Base-by-base conservation (phyloP, 2,797 vertebrate species). In the Garrulus glandarius region DNA sequence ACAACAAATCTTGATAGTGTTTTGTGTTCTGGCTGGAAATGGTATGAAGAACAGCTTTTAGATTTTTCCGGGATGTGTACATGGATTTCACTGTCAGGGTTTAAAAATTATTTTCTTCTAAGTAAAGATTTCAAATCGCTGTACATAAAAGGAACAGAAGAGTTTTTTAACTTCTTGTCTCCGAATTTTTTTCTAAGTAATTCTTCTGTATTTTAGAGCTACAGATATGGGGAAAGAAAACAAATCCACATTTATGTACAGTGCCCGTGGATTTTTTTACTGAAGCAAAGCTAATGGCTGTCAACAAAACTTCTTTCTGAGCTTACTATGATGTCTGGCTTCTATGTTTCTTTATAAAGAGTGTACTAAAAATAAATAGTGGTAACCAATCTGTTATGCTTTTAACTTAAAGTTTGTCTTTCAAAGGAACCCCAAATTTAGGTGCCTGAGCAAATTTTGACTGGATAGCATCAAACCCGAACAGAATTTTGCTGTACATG, bases 1-100 rank as follows among this genome's bases (percentile, higher is more conserved):
- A 44, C 53, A 92, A 83, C 95, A 96, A 60, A 95, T 93, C 93
- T 88, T 46, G 29, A 32, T 78, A 63, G 57, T 17, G 15, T 41
- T 79, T 55, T 81, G 67, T 14, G 5, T 87, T 90, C 72, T 86
- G 70, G 7, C 74, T 82, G 59, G 67, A 77, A 80, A 23, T 50
- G 41, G n/a, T 67, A 67, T 34, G 84, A 93, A 80, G 69, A 90
- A 39, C 15, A 46, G 44, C 67, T 82, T 94, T 76, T 36, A 19
- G 68, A n/a, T 49, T 49, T 63, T 69, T 41, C 57, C 0, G 0
- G 34, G 34, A 30, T 59, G 18, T 37, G 41, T 49, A 44, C 7
- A 0, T 61, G 27, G 32, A 69, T 91, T 88, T 91, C 20, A 39
- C 21, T 88, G 59, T 63, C 63, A 72, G 22, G 32, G 13, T 68